Percentiles rank a stretch among this genome's conserved stretches.
These are phyloP conservation scores for Portunus trituberculatus DNA, from an alignment of 1,140 invertebrate genomes.

Conservation along the genomic window DNA sequence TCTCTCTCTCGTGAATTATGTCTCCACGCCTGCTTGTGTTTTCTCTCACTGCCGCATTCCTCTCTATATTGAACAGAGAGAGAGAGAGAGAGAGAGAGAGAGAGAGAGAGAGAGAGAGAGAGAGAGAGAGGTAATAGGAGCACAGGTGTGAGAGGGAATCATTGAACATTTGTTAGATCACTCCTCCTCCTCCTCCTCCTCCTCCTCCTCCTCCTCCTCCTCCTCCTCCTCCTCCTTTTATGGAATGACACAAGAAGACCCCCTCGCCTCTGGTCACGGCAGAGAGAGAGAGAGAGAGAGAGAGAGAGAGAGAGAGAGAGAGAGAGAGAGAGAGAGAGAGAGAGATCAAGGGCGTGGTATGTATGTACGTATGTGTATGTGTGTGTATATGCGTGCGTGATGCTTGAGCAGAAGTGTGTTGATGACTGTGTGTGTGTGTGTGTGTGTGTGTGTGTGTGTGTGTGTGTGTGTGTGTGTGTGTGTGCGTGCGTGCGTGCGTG, in stretches of 20 bases:
- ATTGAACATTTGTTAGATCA: neutral
- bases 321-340: too few species aligned
- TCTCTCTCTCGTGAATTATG: neutral
- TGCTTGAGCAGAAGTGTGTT: too few species aligned
- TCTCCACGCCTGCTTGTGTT: neutral
- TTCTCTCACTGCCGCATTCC: neutral
- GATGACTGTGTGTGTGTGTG: neutral
- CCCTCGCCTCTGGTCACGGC: neutral
- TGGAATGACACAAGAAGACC: neutral
- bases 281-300: neutral
- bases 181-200: too few species aligned
- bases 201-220: neutral
- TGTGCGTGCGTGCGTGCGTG: neutral
- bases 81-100: constrained; percentile 20
- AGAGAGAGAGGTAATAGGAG: neutral
- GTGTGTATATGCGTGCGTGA: neutral
- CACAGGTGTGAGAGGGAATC: too few species aligned
- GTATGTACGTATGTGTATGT: neutral
- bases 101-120: constrained; percentile 20
- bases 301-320: constrained; percentile 1
- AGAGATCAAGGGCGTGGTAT: neutral
- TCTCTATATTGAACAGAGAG: neutral
- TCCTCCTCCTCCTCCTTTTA: neutral
- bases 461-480: neutral
- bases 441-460: neutral